Evolutionary conservation across 2,113 vertebrate genomes (phyloP), one percentile per base, ranked within the genome.

Genomic region (Puffinus mauretanicus): DNA sequence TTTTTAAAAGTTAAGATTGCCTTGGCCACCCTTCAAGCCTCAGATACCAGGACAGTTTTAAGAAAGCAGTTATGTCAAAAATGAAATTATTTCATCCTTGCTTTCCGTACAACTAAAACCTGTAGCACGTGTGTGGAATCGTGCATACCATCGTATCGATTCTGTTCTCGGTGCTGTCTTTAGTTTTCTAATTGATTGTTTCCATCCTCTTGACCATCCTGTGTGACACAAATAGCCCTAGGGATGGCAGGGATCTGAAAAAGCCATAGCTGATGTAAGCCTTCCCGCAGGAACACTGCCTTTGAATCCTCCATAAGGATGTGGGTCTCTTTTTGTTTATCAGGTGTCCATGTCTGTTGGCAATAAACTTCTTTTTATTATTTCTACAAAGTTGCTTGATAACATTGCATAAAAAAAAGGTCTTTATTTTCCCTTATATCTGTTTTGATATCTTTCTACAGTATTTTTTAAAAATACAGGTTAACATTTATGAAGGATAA

Each of bases 91-190:
- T 72, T 75, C 9, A 46, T 38, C 17, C 32, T 72, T 54, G 21
- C 0, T 14, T 86, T 90, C 69, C 1, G 0, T 55, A 32, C 15
- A 54, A 2, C 9, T 55, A 3, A 54, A 36, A 26, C 6, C 7
- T 76, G 49, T 13, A 22, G 13, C 34, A 12, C 1, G 3, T 15
- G 11, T 22, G 15, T 62, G 15, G 24, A 38, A n/a, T 77, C 12
- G 2, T 24, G 17, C 6, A 4, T 30, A 1, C 27, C 7, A 3
- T 62, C 9, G 0, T 22, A 54, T 70, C 0, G 2, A 32, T 82
- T 46, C 58, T 83, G 8, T 42, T 36, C 38, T 58, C 62, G 67
- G 47, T 73, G 55, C 29, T 62, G 30, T 58, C 61, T 77, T 71
- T 62, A 49, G 8, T 84, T 79, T 79, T 52, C 70, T 85, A 42